A percentile compares a stretch with the other conserved stretches of the same genome.
These are phyloP conservation scores for Henricia sp. DNA, from an alignment of 53 echinoderm and acorn worm species.

Conservation along the genomic window DNA sequence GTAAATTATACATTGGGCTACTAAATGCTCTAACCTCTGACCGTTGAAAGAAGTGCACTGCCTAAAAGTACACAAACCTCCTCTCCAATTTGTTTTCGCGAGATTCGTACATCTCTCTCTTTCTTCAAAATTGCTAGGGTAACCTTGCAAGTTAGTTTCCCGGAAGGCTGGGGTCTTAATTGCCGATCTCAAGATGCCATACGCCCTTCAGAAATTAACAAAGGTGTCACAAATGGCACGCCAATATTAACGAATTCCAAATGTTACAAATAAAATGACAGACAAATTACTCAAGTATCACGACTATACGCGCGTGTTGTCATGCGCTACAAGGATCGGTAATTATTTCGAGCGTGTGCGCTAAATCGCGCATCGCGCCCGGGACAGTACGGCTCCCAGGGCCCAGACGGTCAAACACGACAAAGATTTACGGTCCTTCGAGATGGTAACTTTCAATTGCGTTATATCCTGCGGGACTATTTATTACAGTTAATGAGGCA, in stretches of 20 bases:
- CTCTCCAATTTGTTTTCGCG: too few relatives aligned
- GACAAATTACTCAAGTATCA: background rate
- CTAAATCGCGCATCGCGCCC: background rate
- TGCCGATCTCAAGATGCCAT: too few relatives aligned
- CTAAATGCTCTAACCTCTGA: too few relatives aligned
- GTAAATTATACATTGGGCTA: too few relatives aligned
- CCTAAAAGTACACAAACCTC: too few relatives aligned
- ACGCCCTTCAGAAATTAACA: too few relatives aligned
- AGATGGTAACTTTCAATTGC: background rate
- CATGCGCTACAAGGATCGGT: background rate
- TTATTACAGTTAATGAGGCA: conserved; percentile 12
- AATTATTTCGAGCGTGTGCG: background rate
- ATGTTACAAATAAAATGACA: background rate
- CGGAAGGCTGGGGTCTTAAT: too few relatives aligned
- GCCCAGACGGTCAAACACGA: background rate
- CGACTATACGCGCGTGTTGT: background rate
- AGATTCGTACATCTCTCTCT: too few relatives aligned
- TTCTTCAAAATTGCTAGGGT: too few relatives aligned
- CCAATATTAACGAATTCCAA: background rate
- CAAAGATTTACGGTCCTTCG: background rate
- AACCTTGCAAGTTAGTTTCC: too few relatives aligned
- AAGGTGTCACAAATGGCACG: conserved; percentile 5
- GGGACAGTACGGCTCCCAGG: background rate
- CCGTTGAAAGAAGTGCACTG: too few relatives aligned
- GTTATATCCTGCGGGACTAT: background rate